phyloP scores from a whole-genome alignment of 2,888 invertebrate genomes.

The Shargacucullia verbasci region DNA sequence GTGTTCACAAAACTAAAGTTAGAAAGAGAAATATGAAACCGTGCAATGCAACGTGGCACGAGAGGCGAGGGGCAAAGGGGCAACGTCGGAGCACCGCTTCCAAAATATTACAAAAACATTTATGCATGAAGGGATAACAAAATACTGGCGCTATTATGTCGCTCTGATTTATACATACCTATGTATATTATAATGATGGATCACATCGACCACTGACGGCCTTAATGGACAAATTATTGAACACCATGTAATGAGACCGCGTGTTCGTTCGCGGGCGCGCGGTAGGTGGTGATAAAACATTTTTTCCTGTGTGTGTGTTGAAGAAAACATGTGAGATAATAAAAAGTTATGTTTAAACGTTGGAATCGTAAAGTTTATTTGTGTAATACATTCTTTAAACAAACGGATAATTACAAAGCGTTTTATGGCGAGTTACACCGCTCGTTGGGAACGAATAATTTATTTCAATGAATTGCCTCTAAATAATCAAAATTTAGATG shows the following conservation, averaged over 20 bases:
- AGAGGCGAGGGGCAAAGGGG: conserved; percentile 64
- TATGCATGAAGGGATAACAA: conserved; percentile 86
- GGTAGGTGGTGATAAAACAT: conserved; percentile 73
- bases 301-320: conserved; percentile 68
- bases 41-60: conserved; percentile 68
- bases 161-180: conserved; percentile 74
- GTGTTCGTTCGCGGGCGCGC: conserved; percentile 60
- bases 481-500: conserved; percentile 69
- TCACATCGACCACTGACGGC: conserved; percentile 63
- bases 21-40: conserved; percentile 74
- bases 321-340: conserved; percentile 86
- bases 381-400: conserved; percentile 85
- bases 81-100: conserved; percentile 73
- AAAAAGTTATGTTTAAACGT: conserved; percentile 83
- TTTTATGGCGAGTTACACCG: conserved; percentile 78
- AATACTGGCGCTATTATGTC: conserved; percentile 77
- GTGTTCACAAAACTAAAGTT: conserved; percentile 67
- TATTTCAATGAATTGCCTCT: conserved; percentile 69
- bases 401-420: conserved; percentile 83
- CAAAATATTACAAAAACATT: conserved; percentile 86
- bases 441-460: conserved; percentile 74
- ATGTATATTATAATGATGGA: conserved; percentile 68
- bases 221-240: conserved; percentile 76
- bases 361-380: conserved; percentile 87
- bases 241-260: conserved; percentile 69